Evolutionary conservation across 1,140 invertebrate species (phyloP), one percentile per base, ranked within the genome.

Genomic region (Drosophila sturtevanti): DNA sequence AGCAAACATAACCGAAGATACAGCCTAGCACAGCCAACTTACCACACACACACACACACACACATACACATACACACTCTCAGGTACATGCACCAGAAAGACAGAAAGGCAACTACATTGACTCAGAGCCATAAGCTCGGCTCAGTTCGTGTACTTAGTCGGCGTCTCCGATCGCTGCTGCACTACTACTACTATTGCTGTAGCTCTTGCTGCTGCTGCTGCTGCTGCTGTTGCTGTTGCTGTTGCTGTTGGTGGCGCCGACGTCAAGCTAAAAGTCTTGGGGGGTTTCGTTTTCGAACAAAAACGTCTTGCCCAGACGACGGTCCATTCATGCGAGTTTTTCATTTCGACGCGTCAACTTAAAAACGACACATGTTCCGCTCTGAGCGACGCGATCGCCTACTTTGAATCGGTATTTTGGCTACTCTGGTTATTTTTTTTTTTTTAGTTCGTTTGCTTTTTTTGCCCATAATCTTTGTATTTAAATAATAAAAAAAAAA

Each of bases 301-400:
- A 91, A 91, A 91, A 91, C 90, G 80, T 91, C 90, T 91, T 87
- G 87, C 90, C 74, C 76, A 75, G 79, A 66, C 73, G 73, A 68
- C 84, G 90, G 87, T 91, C 84, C 82, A 90, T 91, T 91, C 90
- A 91, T 86, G 90, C 90, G 78, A 91, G 90, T 89, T 91, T 91
- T 91, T 91, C 90, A 91, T 91, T 91, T 87, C 90, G 80, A 86
- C 90, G 90, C 87, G 90, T 89, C 85, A 91, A 91, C 90, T 91
- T 81, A 64, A 89, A 75, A 85, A 79, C 86, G 86, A 90, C 79
- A 91, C 68, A 90, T 82, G 86, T 69, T 85, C 85, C 64, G 55
- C 41, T 48, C 41, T 21, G 69, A 70, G 62, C 72, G 81, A 64
- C 77, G 78, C 81, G 78, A 73, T 85, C 80, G 79, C 63, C 58